A percentile compares a stretch with the other conserved stretches of the same genome.
These are phyloP conservation scores for Andrena fulva DNA, from an alignment of 2,888 invertebrate genomes.

Conservation along the genomic window DNA sequence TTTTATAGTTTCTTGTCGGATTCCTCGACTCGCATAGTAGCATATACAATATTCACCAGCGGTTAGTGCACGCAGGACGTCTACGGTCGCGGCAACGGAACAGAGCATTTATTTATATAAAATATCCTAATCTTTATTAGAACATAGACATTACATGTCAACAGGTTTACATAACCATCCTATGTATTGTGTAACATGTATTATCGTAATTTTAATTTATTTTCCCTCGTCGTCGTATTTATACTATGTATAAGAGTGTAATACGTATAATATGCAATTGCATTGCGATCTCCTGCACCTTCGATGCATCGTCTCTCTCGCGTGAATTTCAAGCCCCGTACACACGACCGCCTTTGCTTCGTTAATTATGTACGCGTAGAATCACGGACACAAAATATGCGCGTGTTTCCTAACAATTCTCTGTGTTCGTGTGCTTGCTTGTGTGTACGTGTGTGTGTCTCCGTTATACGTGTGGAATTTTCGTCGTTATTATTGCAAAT, in stretches of 20 bases:
- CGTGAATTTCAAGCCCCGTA: slow-evolving; percentile 60
- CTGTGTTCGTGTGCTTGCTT: not conserved
- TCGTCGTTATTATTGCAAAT: slow-evolving; percentile 35
- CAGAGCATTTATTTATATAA: slow-evolving; percentile 74
- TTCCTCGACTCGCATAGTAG: too few relatives aligned
- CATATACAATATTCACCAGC: too few relatives aligned
- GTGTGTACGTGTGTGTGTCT: not conserved
- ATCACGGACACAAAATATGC: slow-evolving; percentile 1
- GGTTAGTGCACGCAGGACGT: slow-evolving; percentile 4
- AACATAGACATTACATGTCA: slow-evolving; percentile 81
- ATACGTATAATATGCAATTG: slow-evolving; percentile 70
- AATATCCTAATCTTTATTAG: slow-evolving; percentile 82
- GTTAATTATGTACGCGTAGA: slow-evolving; percentile 21
- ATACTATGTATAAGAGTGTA: slow-evolving; percentile 74
- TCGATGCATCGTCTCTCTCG: slow-evolving; percentile 55
- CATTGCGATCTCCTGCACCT: slow-evolving; percentile 61
- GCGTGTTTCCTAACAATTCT: not conserved
- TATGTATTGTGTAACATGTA: slow-evolving; percentile 68
- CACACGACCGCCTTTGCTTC: slow-evolving; percentile 64
- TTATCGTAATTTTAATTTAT: slow-evolving; percentile 72
- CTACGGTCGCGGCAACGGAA: slow-evolving; percentile 28
- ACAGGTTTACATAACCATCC: slow-evolving; percentile 78
- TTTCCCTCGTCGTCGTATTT: slow-evolving; percentile 66
- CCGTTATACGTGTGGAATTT: not conserved
- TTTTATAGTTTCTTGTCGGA: not conserved